A percentile compares a stretch with the other conserved stretches of the same genome.
Evolutionary conservation across 2,797 vertebrate species (phyloP).

Genomic region (Oreonectes daqikongensis): DNA sequence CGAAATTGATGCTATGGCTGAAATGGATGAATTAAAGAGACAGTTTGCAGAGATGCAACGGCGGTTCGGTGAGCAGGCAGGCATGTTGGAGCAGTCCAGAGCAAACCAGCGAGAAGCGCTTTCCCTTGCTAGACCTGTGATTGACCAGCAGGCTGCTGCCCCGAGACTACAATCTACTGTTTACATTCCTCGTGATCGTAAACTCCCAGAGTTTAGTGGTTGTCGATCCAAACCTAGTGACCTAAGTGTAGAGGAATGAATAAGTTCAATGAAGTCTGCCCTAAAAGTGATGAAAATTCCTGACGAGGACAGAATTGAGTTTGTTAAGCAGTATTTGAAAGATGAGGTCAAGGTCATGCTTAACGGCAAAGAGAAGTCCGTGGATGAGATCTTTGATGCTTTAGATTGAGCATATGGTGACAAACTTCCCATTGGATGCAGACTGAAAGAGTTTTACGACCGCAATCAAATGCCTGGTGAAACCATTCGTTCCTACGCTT

Average conservation of each 20-base stretch:
- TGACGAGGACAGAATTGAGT: no score
- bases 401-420: no score
- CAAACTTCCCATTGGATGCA: no score
- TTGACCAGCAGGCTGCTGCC: slow-evolving; percentile 12
- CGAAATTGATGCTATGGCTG: slow-evolving; percentile 28
- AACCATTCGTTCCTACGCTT: no score
- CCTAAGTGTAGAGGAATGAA: slow-evolving; percentile 11
- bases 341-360: no score
- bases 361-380: background rate
- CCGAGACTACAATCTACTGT: slow-evolving; percentile 4
- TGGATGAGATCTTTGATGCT: no score
- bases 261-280: background rate
- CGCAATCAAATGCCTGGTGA: no score
- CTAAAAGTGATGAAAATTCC: slow-evolving; percentile 19
- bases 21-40: background rate
- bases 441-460: no score
- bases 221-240: background rate
- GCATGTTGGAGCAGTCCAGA: background rate
- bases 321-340: no score
- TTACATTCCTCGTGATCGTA: slow-evolving; percentile 27
- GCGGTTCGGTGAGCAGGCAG: background rate
- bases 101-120: slow-evolving; percentile 3
- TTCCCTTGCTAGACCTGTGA: slow-evolving; percentile 6
- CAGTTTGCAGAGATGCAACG: background rate
- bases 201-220: slow-evolving; percentile 28